Base-by-base conservation (phyloP, 92 coral and sea anemone species). In the Porites evermanni region DNA sequence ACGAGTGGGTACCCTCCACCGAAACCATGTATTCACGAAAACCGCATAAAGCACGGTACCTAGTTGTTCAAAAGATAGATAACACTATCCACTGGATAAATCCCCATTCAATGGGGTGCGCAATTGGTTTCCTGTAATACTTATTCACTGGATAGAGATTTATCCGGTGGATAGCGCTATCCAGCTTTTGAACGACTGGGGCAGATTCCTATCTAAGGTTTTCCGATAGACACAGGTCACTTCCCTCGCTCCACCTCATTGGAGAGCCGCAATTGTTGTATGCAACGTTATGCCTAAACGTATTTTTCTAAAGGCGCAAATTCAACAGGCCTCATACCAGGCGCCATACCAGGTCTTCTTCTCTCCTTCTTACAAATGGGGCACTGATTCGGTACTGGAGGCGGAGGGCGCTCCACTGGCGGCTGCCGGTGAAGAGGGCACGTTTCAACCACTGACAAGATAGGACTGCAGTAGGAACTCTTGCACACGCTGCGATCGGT, bases 381-480 rank as follows among this genome's bases (percentile, higher is more conserved):
- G 69, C 98, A 92, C 18, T 85, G 88, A 51, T 79, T 91, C 13
- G 92, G 86, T 12, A 65, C 74, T 18, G 82, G 81, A 19, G 78
- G 64, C 1, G 78, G 78, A 26, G 77, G 86, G 52, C 91, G 86
- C 20, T 93, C 94, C 79, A 86, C 67, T 1, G 94, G 74, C 10
- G 93, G 83, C 32, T 88, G 85, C 53, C 86, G 80, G 26, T 95
- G 96, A 32, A 93, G 66, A 20, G 98, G 95, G 66, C 98, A 92
- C 44, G 87, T 81, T 51, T 92, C 95, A 51, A 95, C 95, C n/a
- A 92, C 78, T 13, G 95, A 92, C 73, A 95, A 82, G 51, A 95
- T 95, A 9, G 98, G 98, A 67, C 98, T 95, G 84, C 98, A 95
- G 86, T 88, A 95, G 51, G 89, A 90, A 73, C 88, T 87, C 89